These are phyloP conservation scores for Metridium senile DNA, from an alignment of 92 coral and sea anemone species.

Conservation along the genomic window DNA sequence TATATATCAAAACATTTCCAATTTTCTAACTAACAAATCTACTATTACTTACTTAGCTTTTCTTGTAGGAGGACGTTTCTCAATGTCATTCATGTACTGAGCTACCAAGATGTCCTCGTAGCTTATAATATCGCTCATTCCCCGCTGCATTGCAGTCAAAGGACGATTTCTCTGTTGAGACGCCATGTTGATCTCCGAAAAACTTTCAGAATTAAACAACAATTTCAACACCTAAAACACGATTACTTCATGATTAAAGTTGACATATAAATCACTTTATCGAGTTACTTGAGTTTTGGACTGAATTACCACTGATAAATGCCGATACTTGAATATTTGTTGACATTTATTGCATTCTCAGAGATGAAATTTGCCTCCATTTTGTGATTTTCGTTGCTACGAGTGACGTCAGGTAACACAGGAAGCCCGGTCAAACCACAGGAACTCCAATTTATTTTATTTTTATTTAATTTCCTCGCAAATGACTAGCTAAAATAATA, in stretches of 20 bases:
- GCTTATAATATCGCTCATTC: slow-evolving; percentile 76
- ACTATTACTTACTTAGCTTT: slow-evolving; percentile 62
- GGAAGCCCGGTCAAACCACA: slow-evolving; percentile 18
- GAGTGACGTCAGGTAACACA: slow-evolving; percentile 60
- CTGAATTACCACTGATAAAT: neutral
- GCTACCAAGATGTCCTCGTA: slow-evolving; percentile 84
- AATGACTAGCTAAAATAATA: too few relatives aligned
- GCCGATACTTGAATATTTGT: slow-evolving; percentile 12
- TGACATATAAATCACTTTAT: neutral
- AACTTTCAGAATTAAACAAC: neutral
- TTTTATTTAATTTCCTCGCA: too few relatives aligned
- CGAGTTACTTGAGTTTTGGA: neutral
- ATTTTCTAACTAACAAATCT: too few relatives aligned
- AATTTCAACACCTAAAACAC: neutral
- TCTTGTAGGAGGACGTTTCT: slow-evolving; percentile 56
- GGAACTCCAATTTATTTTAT: neutral
- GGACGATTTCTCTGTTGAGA: slow-evolving; percentile 58
- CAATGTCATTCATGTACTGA: slow-evolving; percentile 82
- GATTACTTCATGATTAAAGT: neutral
- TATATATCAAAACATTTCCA: too few relatives aligned
- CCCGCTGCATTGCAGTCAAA: slow-evolving; percentile 71
- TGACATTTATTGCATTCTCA: neutral
- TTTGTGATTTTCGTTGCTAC: slow-evolving; percentile 75
- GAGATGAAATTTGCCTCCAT: slow-evolving; percentile 35
- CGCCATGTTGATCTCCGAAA: too few relatives aligned